phyloP scores from a whole-genome alignment of 2,888 invertebrate genomes.

The Drosophila pseudotakahashii region DNA sequence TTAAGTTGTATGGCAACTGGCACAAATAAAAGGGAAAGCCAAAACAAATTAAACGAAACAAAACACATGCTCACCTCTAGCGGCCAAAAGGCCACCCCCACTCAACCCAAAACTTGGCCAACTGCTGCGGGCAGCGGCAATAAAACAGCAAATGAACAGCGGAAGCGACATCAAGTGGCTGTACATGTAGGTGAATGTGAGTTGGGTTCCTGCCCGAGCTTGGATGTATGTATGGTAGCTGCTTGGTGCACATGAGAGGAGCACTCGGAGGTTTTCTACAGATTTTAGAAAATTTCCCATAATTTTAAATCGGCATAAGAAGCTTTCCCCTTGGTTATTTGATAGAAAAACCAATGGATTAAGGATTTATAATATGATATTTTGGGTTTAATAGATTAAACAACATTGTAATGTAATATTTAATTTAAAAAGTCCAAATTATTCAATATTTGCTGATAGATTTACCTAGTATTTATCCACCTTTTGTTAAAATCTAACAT shows the following conservation, averaged over 20 bases:
- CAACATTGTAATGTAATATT: too few species aligned
- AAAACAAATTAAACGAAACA: slow-evolving; percentile 25
- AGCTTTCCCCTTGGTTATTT: too few species aligned
- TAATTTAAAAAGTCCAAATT: too few species aligned
- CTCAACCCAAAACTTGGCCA: slow-evolving; percentile 25
- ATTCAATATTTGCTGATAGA: background rate
- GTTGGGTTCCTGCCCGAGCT: slow-evolving; percentile 33
- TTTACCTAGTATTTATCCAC: background rate
- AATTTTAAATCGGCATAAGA: background rate
- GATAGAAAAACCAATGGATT: too few species aligned
- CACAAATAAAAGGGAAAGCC: slow-evolving; percentile 4
- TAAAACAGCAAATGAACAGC: slow-evolving; percentile 79
- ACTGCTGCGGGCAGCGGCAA: slow-evolving; percentile 61
- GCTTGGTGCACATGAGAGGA: slow-evolving; percentile 25
- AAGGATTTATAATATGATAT: too few species aligned
- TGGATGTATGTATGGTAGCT: slow-evolving; percentile 37
- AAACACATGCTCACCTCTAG: slow-evolving; percentile 39
- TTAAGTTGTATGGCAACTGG: slow-evolving; percentile 4
- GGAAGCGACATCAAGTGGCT: slow-evolving; percentile 71
- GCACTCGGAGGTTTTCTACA: background rate
- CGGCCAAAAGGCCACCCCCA: slow-evolving; percentile 11
- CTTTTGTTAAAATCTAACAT: background rate
- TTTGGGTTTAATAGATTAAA: too few species aligned
- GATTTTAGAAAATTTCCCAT: background rate
- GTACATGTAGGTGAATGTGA: slow-evolving; percentile 44